Conservation (phyloP, 2,797 vertebrate genomes). For the Crypturellus tataupa region DNA sequence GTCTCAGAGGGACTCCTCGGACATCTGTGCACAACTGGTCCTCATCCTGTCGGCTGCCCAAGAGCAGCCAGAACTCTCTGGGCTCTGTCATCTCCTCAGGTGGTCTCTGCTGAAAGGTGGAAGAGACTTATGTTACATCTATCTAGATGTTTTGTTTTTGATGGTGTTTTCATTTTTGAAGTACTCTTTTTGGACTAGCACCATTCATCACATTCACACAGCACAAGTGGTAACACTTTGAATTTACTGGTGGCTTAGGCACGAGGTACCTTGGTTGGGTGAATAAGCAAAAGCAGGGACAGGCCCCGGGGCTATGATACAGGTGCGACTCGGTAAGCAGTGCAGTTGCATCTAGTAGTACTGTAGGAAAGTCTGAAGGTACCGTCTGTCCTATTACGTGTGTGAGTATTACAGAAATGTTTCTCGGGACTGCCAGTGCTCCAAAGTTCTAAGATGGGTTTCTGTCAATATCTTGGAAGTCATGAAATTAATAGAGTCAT, state of each 20-base stretch:
- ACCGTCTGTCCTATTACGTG: neutral
- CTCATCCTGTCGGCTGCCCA: neutral
- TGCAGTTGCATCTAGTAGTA: neutral
- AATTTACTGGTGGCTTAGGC: neutral
- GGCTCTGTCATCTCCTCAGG: neutral
- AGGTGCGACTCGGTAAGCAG: neutral
- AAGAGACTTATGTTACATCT: neutral
- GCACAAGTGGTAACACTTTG: accelerated
- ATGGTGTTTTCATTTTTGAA: neutral
- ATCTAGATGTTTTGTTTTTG: too few species aligned
- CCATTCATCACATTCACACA: neutral
- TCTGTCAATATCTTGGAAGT: neutral
- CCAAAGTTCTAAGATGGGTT: neutral
- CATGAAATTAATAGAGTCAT: neutral
- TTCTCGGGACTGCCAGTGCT: neutral
- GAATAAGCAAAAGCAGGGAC: neutral
- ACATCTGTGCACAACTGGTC: neutral
- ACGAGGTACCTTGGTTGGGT: neutral
- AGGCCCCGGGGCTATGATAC: neutral
- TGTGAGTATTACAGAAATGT: neutral
- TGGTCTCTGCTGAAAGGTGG: neutral
- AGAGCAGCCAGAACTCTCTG: neutral
- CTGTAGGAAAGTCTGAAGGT: neutral
- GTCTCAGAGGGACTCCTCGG: neutral
- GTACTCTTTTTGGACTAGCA: neutral